phyloP scores from a whole-genome alignment of 2,797 vertebrate species.

The Typhlichthys eigenmanni region DNA sequence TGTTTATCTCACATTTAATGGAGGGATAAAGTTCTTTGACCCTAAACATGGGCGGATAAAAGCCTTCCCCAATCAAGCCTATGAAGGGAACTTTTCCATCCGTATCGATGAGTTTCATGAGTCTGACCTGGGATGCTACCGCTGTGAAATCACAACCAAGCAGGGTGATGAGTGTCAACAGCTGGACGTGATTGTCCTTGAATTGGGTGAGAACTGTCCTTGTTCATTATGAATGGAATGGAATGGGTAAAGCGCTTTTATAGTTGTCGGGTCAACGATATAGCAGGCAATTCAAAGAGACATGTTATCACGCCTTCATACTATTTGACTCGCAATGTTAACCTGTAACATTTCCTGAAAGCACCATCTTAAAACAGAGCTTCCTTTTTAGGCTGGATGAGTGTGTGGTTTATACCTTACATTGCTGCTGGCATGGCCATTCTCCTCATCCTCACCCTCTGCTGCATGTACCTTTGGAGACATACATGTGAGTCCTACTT shows the following conservation, averaged over 20 bases:
- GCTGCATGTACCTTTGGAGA: slow-evolving; percentile 9
- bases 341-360: slow-evolving; percentile 43
- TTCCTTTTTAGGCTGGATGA: too few species aligned
- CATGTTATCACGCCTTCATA: too few species aligned
- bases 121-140: slow-evolving; percentile 55
- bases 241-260: too few species aligned
- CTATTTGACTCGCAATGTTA: too few species aligned
- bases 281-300: too few species aligned
- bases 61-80: slow-evolving; percentile 44
- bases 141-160: slow-evolving; percentile 18
- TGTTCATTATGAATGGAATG: not conserved
- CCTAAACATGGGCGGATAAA: slow-evolving; percentile 53
- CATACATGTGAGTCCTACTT: slow-evolving; percentile 30
- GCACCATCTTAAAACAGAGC: not conserved
- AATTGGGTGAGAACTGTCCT: slow-evolving; percentile 19
- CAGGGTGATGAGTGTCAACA: not conserved
- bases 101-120: slow-evolving; percentile 38
- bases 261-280: too few species aligned
- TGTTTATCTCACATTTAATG: slow-evolving; percentile 15
- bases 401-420: slow-evolving; percentile 2
- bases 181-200: slow-evolving; percentile 13
- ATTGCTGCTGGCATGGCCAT: slow-evolving; percentile 5
- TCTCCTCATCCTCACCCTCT: slow-evolving; percentile 19
- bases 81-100: slow-evolving; percentile 53
- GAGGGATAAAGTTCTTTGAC: slow-evolving; percentile 21